phyloP scores from a whole-genome alignment of 2,888 invertebrate species.

The Cantharis rustica region DNA sequence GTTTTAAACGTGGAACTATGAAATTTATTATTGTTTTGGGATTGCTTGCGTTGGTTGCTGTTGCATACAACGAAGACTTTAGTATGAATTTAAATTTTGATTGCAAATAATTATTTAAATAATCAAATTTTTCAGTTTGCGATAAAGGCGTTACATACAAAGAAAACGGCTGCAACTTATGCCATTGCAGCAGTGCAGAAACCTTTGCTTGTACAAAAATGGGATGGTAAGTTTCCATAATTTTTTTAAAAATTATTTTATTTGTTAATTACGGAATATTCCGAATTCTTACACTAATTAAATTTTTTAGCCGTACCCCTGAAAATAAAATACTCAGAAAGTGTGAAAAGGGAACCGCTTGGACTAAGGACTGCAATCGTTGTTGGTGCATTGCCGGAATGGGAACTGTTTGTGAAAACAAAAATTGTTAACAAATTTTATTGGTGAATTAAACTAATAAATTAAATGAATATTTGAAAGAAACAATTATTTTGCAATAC shows the following conservation, averaged over 20 bases:
- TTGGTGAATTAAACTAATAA: too few relatives aligned
- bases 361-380: not conserved
- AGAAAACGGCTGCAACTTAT: slow-evolving; percentile 6
- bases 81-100: not conserved
- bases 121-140: not conserved
- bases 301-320: not conserved
- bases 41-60: not conserved
- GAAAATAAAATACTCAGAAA: not conserved
- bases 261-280: too few relatives aligned
- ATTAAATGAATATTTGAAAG: too few relatives aligned
- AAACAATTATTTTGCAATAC: too few relatives aligned
- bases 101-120: not conserved
- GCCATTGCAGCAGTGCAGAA: not conserved
- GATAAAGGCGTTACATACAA: not conserved
- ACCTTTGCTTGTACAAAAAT: not conserved
- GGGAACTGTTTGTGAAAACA: not conserved
- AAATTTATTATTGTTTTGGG: not conserved
- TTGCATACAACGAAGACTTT: not conserved
- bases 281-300: too few relatives aligned
- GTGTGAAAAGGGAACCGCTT: not conserved
- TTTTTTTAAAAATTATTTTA: too few relatives aligned
- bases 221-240: slow-evolving; percentile 7
- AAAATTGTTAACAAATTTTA: too few relatives aligned
- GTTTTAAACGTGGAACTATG: not conserved
- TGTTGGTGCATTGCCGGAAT: not conserved